Percentiles rank a stretch among this genome's conserved stretches.
Conservation (phyloP, 2,888 invertebrate species). For the Byasa hedistus region DNA sequence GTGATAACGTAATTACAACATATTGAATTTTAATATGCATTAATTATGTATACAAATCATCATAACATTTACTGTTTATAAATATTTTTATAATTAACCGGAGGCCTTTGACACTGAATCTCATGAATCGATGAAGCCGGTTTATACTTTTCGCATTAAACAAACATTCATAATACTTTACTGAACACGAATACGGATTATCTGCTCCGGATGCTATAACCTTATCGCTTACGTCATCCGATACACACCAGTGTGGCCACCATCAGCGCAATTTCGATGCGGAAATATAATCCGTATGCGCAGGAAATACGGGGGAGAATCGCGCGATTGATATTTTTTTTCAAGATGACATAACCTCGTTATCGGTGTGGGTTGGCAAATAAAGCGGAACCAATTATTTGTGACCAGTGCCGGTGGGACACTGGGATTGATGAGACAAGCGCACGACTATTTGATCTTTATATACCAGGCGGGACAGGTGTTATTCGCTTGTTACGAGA, state of each 20-base stretch:
- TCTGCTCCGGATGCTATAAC: conserved; percentile 30
- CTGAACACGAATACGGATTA: conserved; percentile 29
- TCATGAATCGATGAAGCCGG: background rate
- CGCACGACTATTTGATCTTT: conserved; percentile 28
- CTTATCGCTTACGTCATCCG: conserved; percentile 34
- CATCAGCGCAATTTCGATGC: conserved; percentile 3
- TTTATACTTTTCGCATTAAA: conserved; percentile 21
- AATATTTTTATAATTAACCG: background rate
- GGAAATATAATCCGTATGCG: conserved; percentile 17
- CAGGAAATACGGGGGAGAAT: conserved; percentile 27
- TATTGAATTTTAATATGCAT: background rate
- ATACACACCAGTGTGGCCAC: conserved; percentile 20
- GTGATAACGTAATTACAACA: too few species aligned
- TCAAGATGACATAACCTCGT: conserved; percentile 33
- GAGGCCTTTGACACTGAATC: background rate
- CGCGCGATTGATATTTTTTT: conserved; percentile 25
- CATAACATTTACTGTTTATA: background rate
- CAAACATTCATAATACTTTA: conserved; percentile 30
- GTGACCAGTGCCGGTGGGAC: conserved; percentile 39
- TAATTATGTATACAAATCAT: background rate
- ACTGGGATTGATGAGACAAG: conserved; percentile 22
- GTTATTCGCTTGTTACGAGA: conserved; percentile 15
- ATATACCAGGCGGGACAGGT: conserved; percentile 8
- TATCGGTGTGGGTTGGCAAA: conserved; percentile 51
- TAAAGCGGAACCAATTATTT: conserved; percentile 58